Conservation (phyloP, 92 coral and sea anemone genomes). For the Epizoanthus scotinus region DNA sequence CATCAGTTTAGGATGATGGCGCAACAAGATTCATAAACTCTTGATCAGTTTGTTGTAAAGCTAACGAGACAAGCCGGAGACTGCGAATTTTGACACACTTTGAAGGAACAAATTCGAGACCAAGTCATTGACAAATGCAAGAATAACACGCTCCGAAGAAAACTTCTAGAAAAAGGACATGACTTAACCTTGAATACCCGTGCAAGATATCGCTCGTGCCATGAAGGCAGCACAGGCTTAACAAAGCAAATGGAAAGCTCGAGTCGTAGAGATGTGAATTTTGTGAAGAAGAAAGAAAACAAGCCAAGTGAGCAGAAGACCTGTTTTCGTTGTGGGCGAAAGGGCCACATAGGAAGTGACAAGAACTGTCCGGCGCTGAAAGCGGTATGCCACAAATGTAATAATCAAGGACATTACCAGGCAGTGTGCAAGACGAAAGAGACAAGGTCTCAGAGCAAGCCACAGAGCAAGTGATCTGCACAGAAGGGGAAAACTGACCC, state of each 20-base stretch:
- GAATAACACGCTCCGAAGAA: too few species aligned
- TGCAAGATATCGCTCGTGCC: constrained; percentile 33
- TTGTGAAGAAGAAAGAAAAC: background rate
- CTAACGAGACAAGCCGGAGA: constrained; percentile 41
- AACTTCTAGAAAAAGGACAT: too few species aligned
- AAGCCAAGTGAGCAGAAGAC: background rate
- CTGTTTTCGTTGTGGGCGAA: constrained; percentile 4
- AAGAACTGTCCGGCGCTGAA: background rate
- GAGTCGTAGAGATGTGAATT: background rate
- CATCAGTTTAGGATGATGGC: constrained; percentile 20
- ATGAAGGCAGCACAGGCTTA: constrained; percentile 27
- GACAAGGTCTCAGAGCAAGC: background rate
- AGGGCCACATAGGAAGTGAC: background rate
- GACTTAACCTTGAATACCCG: background rate
- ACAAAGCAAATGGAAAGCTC: background rate
- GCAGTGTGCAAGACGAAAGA: constrained; percentile 41
- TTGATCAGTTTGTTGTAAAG: constrained; percentile 24
- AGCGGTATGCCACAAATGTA: background rate
- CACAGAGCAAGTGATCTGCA: background rate
- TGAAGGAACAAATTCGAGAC: constrained; percentile 53
- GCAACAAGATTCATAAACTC: background rate
- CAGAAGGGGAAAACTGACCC: background rate
- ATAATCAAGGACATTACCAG: constrained; percentile 38
- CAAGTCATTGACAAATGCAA: constrained; percentile 57
- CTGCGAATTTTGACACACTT: constrained; percentile 14